Conservation (phyloP, 2,888 invertebrate species). For the Margaritifera margaritifera region DNA sequence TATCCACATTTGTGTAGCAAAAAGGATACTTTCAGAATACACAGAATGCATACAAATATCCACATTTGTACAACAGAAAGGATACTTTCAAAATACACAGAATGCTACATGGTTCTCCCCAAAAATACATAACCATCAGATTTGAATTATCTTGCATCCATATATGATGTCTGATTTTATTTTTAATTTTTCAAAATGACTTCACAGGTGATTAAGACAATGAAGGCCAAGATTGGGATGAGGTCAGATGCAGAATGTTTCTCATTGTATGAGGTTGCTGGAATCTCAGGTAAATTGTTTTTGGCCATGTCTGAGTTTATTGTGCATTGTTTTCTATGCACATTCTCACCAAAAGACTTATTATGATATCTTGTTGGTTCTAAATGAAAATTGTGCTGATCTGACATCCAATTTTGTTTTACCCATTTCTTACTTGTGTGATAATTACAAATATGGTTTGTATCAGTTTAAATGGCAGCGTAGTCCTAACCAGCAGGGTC, state of each 20-base stretch:
- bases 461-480: too few species aligned
- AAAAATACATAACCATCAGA: not conserved
- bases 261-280: slow-evolving; percentile 92
- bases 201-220: slow-evolving; percentile 83
- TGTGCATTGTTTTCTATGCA: too few species aligned
- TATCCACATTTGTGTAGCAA: not conserved
- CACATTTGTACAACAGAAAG: not conserved
- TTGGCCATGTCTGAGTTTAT: not conserved
- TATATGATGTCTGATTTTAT: not conserved
- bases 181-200: not conserved
- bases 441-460: too few species aligned
- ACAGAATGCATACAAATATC: not conserved
- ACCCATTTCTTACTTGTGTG: too few species aligned
- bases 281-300: slow-evolving; percentile 73
- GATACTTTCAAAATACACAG: not conserved
- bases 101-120: not conserved
- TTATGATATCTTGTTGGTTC: too few species aligned
- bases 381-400: too few species aligned
- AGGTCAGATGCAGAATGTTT: slow-evolving; percentile 88
- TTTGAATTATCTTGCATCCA: not conserved
- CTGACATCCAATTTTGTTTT: too few species aligned
- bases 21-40: not conserved
- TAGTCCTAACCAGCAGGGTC: too few species aligned
- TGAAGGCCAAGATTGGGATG: slow-evolving; percentile 91
- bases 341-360: too few species aligned